Percentiles rank a stretch among this genome's conserved stretches.
phyloP scores from a whole-genome alignment of 2,113 vertebrate species.

The Romanogobio albipinnatus region DNA sequence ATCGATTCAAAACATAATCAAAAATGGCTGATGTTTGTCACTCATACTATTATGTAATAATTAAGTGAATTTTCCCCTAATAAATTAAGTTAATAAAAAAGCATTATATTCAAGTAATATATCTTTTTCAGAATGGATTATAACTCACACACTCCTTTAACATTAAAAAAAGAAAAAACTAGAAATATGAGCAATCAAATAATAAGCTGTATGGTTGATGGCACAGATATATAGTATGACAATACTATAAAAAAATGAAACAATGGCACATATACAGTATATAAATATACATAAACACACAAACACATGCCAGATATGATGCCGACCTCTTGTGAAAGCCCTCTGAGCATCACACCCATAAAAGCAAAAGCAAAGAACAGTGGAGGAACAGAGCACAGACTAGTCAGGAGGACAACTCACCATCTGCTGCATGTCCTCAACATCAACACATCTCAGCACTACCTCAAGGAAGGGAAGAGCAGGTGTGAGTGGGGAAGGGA shows the following conservation, averaged over 20 bases:
- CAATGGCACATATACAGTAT: constrained; percentile 59
- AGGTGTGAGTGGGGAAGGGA: constrained; percentile 52
- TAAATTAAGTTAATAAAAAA: neutral
- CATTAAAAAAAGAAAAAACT: constrained; percentile 1
- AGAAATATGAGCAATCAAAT: constrained; percentile 48
- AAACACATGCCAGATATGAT: constrained; percentile 72
- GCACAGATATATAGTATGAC: constrained; percentile 35
- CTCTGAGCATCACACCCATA: constrained; percentile 65
- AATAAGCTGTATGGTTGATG: constrained; percentile 45
- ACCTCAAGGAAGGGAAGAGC: constrained; percentile 69
- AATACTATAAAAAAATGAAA: constrained; percentile 58
- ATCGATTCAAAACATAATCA: constrained; percentile 64
- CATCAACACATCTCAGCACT: constrained; percentile 79
- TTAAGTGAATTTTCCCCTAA: neutral
- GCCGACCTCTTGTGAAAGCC: constrained; percentile 61
- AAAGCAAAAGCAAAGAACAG: constrained; percentile 64
- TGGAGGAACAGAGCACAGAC: constrained; percentile 66
- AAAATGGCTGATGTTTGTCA: constrained; percentile 46
- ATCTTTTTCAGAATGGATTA: neutral
- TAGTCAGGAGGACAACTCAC: constrained; percentile 75
- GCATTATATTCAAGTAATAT: neutral
- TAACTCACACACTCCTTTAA: constrained; percentile 10
- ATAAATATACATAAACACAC: constrained; percentile 59
- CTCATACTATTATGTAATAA: constrained; percentile 19
- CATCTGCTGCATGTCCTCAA: constrained; percentile 70